A percentile compares a stretch with the other conserved stretches of the same genome.
Evolutionary conservation across 1,140 invertebrate species (phyloP).

Genomic region (Aporrectodea caliginosa): DNA sequence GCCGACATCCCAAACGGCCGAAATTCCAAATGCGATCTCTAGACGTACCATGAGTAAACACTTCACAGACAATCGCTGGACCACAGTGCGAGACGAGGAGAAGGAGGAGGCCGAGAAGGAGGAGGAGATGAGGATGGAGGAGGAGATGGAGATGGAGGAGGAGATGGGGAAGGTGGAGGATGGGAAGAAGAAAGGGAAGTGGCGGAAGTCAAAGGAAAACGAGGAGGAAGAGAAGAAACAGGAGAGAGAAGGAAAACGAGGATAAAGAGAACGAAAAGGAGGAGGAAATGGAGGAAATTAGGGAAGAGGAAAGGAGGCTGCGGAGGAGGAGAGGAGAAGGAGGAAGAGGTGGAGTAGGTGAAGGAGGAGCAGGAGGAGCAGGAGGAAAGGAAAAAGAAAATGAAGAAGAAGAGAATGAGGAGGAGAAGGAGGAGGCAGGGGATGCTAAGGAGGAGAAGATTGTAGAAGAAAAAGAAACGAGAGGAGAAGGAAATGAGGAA

Average conservation of each 20-base stretch:
- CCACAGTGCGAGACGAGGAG: no score
- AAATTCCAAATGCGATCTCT: no score
- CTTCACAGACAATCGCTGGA: no score
- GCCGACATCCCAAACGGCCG: no score
- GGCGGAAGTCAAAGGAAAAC: neutral
- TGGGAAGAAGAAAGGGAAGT: no score
- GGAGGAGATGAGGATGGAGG: no score
- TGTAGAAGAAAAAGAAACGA: neutral
- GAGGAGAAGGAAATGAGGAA: slow-evolving; percentile 1
- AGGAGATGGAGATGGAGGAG: no score
- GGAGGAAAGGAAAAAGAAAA: neutral
- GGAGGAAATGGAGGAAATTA: neutral
- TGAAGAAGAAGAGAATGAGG: neutral
- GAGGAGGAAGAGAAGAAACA: neutral
- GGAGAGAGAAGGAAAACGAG: neutral
- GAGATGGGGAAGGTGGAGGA: no score
- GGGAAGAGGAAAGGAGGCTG: neutral
- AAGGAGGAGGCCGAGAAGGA: no score
- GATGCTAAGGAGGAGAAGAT: neutral
- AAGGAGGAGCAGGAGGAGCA: neutral
- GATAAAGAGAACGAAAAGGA: neutral
- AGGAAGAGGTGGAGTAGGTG: neutral
- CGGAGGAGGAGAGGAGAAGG: neutral
- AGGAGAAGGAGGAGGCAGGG: slow-evolving; percentile 14
- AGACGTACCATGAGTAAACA: no score